phyloP scores from a whole-genome alignment of 2,797 vertebrate genomes.

The Triplophysa yarkandensis region DNA sequence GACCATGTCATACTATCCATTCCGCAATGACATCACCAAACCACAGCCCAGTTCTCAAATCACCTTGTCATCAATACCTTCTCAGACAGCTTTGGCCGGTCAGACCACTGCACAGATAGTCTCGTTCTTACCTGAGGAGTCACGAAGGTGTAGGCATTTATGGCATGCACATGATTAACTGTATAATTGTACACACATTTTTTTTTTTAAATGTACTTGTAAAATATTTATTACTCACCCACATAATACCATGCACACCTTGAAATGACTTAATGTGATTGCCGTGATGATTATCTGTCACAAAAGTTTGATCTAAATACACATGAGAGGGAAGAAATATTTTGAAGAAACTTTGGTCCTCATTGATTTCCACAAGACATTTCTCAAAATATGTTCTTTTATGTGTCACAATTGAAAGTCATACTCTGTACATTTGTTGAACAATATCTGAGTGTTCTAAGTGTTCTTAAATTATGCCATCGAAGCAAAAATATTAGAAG shows the following conservation, averaged over 20 bases:
- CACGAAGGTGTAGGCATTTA: conserved; percentile 22
- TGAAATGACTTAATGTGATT: background rate
- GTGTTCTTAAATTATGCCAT: too few species aligned
- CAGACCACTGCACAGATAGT: conserved; percentile 55
- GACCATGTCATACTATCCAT: conserved; percentile 60
- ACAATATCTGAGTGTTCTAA: too few species aligned
- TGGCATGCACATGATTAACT: background rate
- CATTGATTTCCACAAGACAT: background rate
- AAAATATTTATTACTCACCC: too few species aligned
- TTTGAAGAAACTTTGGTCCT: too few species aligned
- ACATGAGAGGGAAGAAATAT: background rate
- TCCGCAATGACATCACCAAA: conserved; percentile 79
- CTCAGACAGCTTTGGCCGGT: conserved; percentile 60
- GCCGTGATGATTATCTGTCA: conserved; percentile 13
- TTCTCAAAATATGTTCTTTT: too few species aligned
- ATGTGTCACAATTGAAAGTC: too few species aligned
- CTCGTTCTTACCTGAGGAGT: conserved; percentile 31
- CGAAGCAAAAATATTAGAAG: too few species aligned
- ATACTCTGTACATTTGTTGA: too few species aligned
- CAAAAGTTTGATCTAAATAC: background rate
- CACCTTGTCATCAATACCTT: conserved; percentile 63
- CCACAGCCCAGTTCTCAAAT: conserved; percentile 73
- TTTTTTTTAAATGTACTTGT: background rate
- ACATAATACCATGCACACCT: background rate
- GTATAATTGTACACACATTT: background rate